These are phyloP conservation scores for Germaria angustata DNA, from an alignment of 2,888 invertebrate genomes.

Conservation along the genomic window DNA sequence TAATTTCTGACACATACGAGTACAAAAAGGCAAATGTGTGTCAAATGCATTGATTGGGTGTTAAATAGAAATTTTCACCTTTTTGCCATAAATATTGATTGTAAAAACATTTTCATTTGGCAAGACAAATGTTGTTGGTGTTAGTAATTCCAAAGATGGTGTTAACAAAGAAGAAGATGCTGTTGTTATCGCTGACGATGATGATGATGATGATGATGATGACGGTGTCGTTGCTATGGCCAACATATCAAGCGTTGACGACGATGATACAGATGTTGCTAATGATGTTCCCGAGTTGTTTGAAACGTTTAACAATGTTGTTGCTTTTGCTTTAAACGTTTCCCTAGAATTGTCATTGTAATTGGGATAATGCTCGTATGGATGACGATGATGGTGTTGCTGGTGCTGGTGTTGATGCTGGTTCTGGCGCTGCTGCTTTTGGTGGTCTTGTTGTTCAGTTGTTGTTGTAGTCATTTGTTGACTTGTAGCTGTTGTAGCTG, in stretches of 20 bases:
- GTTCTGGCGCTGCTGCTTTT: slow-evolving; percentile 42
- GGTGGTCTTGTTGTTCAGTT: slow-evolving; percentile 60
- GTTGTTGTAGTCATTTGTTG: slow-evolving; percentile 32
- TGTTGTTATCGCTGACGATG: not conserved
- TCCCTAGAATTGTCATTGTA: slow-evolving; percentile 40
- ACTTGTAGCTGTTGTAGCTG: slow-evolving; percentile 29
- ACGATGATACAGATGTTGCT: slow-evolving; percentile 21
- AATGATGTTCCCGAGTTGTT: not conserved
- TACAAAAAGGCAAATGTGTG: slow-evolving; percentile 58
- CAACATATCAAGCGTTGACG: slow-evolving; percentile 25
- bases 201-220: not conserved
- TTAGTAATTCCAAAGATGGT: slow-evolving; percentile 36
- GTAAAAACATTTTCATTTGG: slow-evolving; percentile 55
- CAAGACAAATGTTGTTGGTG: slow-evolving; percentile 48
- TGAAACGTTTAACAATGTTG: slow-evolving; percentile 64
- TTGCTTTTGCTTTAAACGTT: slow-evolving; percentile 64
- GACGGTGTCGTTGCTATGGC: slow-evolving; percentile 18
- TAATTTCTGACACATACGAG: slow-evolving; percentile 53
- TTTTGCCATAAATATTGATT: slow-evolving; percentile 59
- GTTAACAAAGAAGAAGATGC: slow-evolving; percentile 16
- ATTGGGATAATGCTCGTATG: slow-evolving; percentile 27
- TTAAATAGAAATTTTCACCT: slow-evolving; percentile 63
- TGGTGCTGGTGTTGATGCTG: slow-evolving; percentile 15
- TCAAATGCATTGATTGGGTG: slow-evolving; percentile 53
- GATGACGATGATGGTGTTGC: slow-evolving; percentile 51